Percentiles rank a stretch among this genome's conserved stretches.
These are phyloP conservation scores for Beaufortia kweichowensis DNA, from an alignment of 2,113 vertebrate genomes.

Conservation along the genomic window DNA sequence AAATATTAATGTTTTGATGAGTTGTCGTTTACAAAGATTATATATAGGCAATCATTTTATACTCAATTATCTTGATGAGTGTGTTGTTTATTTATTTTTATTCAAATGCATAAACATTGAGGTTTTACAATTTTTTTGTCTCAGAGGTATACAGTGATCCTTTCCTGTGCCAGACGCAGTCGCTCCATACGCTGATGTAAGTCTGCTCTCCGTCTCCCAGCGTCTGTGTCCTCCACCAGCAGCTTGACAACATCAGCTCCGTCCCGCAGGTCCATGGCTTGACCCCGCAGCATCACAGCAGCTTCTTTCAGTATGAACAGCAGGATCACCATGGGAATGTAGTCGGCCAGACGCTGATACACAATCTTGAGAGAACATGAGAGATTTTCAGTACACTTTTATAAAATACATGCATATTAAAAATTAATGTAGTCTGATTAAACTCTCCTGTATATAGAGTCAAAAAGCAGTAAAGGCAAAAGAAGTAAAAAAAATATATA, in stretches of 20 bases:
- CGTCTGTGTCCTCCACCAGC: conserved; percentile 45
- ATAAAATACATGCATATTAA: not conserved
- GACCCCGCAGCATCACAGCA: conserved; percentile 25
- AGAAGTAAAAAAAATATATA: too few species aligned
- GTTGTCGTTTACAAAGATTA: too few species aligned
- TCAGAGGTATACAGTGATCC: conserved; percentile 43
- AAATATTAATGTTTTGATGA: too few species aligned
- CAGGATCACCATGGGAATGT: conserved; percentile 51
- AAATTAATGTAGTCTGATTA: not conserved
- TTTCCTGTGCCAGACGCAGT: conserved; percentile 46
- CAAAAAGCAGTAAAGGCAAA: too few species aligned
- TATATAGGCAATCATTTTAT: too few species aligned
- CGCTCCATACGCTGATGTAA: conserved; percentile 46
- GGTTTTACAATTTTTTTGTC: not conserved
- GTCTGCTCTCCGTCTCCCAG: conserved; percentile 39
- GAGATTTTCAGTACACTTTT: not conserved
- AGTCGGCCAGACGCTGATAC: conserved; percentile 55
- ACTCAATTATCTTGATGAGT: too few species aligned
- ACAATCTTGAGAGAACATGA: conserved; percentile 44
- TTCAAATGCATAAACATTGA: too few species aligned
- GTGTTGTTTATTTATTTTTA: too few species aligned
- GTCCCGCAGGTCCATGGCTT: conserved; percentile 42
- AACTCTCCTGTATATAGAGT: too few species aligned
- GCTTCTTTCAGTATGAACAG: conserved; percentile 52
- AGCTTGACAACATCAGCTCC: conserved; percentile 36